Percentiles rank a stretch among this genome's conserved stretches.
phyloP scores from a whole-genome alignment of 2,888 invertebrate species.

The Acrobeloides nanus region DNA sequence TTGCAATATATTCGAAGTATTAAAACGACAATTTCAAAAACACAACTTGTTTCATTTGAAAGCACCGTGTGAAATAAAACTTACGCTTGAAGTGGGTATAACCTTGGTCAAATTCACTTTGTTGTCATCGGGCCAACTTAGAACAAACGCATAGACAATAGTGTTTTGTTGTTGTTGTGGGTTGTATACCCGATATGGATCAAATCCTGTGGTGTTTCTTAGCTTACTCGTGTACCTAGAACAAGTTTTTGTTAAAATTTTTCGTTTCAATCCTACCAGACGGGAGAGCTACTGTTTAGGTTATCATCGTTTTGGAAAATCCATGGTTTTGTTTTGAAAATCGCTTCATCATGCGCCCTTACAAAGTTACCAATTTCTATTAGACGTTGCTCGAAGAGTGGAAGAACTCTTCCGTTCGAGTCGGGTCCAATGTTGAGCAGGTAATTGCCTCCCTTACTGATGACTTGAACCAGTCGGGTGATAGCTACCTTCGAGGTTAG shows the following conservation, averaged over 20 bases:
- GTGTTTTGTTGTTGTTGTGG: constrained; percentile 33
- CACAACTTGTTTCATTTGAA: too few species aligned
- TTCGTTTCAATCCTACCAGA: constrained; percentile 57
- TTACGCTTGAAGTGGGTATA: constrained; percentile 27
- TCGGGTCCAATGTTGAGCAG: constrained; percentile 56
- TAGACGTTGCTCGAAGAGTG: constrained; percentile 57
- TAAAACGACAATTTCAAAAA: too few species aligned
- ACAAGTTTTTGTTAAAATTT: constrained; percentile 55
- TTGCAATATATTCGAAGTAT: too few species aligned
- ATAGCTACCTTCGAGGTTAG: too few species aligned
- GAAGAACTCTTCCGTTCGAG: constrained; percentile 55
- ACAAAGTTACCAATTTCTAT: constrained; percentile 54
- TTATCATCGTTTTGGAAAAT: constrained; percentile 58
- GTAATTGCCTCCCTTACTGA: constrained; percentile 50
- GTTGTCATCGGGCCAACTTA: constrained; percentile 24
- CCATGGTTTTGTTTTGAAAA: constrained; percentile 57
- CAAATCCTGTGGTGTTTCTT: constrained; percentile 8
- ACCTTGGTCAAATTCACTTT: constrained; percentile 28
- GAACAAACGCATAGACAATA: constrained; percentile 44
- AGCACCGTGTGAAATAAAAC: too few species aligned
- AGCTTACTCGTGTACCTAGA: constrained; percentile 36
- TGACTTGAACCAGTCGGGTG: constrained; percentile 39
- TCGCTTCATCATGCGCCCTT: constrained; percentile 56
- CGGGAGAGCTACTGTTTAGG: too few species aligned
- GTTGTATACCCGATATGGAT: constrained; percentile 14